Conservation (phyloP, 1,140 invertebrate genomes). For the Euwallacea fornicatus region DNA sequence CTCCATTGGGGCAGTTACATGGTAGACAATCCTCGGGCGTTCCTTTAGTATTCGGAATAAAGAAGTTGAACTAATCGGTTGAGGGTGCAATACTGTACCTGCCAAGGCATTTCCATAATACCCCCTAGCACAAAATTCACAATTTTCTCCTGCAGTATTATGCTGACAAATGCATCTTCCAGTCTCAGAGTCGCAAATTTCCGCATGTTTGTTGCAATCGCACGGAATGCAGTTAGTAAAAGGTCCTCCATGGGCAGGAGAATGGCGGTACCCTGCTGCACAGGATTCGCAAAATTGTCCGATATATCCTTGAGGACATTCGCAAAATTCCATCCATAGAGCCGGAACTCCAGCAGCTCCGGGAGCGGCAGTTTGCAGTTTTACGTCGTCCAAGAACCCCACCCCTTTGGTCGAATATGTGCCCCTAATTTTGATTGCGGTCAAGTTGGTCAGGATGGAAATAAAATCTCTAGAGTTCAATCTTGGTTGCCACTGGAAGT, state of each 20-base stretch:
- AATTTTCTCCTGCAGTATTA: constrained; percentile 95
- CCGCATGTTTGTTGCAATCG: constrained; percentile 93
- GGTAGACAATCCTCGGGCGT: constrained; percentile 86
- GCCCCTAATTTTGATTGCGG: constrained; percentile 90
- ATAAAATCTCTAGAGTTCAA: constrained; percentile 86
- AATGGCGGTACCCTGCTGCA: constrained; percentile 88
- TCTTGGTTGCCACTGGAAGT: constrained; percentile 90
- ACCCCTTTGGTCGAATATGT: constrained; percentile 83
- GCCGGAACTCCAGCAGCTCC: constrained; percentile 79
- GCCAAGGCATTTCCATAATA: constrained; percentile 93
- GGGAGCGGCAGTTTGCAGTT: constrained; percentile 80
- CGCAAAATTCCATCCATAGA: constrained; percentile 92
- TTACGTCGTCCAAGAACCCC: constrained; percentile 87
- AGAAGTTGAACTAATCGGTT: no score
- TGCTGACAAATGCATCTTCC: constrained; percentile 96
- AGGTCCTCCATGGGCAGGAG: constrained; percentile 78
- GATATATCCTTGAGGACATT: constrained; percentile 86
- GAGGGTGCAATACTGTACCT: constrained; percentile 44
- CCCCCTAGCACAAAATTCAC: constrained; percentile 88
- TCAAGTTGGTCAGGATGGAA: constrained; percentile 88
- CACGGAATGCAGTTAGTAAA: constrained; percentile 94
- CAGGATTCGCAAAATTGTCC: constrained; percentile 98
- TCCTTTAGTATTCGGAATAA: constrained; percentile 47
- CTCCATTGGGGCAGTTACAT: constrained; percentile 93
- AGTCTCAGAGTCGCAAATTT: constrained; percentile 93